Percentiles rank a stretch among this genome's conserved stretches.
Conservation (phyloP, 2,888 invertebrate genomes). For the Salticus scenicus region DNA sequence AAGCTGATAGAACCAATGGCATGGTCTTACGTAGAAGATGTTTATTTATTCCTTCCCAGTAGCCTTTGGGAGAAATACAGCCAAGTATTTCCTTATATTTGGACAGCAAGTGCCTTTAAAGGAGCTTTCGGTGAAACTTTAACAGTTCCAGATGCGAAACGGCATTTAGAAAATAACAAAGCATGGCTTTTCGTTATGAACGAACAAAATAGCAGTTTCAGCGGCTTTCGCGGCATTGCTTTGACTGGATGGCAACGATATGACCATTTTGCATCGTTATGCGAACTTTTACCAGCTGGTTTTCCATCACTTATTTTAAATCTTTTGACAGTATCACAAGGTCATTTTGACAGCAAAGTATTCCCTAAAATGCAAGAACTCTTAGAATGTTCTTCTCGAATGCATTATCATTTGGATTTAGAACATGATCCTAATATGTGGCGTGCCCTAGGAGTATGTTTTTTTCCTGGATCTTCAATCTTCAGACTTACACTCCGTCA, state of each 20-base stretch:
- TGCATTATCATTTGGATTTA: conserved; percentile 74
- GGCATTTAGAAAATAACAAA: conserved; percentile 83
- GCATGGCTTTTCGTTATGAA: conserved; percentile 80
- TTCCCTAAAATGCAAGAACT: conserved; percentile 70
- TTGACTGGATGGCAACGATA: conserved; percentile 75
- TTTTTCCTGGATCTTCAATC: conserved; percentile 81
- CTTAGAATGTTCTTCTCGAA: conserved; percentile 67
- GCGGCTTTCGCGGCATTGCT: conserved; percentile 73
- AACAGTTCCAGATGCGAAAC: conserved; percentile 81
- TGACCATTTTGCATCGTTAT: conserved; percentile 75
- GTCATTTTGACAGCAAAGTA: conserved; percentile 73
- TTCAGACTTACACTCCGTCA: conserved; percentile 74
- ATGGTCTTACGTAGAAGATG: conserved; percentile 86
- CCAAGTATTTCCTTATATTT: conserved; percentile 82
- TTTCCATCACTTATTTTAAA: conserved; percentile 74
- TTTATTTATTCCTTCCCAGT: conserved; percentile 78
- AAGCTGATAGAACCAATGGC: conserved; percentile 86
- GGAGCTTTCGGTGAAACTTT: conserved; percentile 85
- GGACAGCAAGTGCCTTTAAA: conserved; percentile 86
- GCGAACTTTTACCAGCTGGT: conserved; percentile 74
- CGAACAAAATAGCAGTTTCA: conserved; percentile 71
- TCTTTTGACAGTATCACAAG: conserved; percentile 77
- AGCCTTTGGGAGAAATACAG: conserved; percentile 83
- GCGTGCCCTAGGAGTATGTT: conserved; percentile 80
- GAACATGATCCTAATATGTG: conserved; percentile 81